These are phyloP conservation scores for Lepidocolaptes lacrymiger DNA, from an alignment of 2,797 vertebrate species.

Conservation along the genomic window DNA sequence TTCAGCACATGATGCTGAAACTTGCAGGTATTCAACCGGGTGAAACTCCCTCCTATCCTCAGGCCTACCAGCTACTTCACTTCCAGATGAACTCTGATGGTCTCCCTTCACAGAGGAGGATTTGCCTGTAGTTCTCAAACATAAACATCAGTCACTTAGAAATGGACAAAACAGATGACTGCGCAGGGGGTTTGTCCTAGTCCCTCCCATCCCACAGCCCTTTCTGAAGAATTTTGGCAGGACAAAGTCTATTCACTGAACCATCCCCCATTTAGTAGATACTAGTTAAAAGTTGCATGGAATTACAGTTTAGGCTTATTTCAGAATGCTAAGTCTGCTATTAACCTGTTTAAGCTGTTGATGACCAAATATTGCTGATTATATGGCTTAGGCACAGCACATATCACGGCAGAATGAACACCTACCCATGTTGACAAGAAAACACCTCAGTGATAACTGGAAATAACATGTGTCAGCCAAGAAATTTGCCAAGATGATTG, in stretches of 20 bases:
- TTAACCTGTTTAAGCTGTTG: background rate
- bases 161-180: background rate
- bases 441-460: background rate
- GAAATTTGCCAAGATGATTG: background rate
- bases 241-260: background rate
- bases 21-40: background rate
- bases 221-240: background rate
- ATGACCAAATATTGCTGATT: background rate
- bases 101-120: background rate
- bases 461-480: background rate
- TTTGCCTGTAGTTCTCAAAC: background rate
- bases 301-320: background rate
- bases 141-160: background rate
- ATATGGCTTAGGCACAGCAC: background rate
- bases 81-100: background rate
- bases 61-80: background rate
- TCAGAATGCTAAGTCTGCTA: background rate
- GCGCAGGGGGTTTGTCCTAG: background rate
- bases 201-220: accelerated
- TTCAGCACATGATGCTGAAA: background rate
- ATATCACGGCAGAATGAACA: background rate
- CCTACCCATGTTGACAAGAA: background rate
- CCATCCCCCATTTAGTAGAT: background rate
- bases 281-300: background rate
- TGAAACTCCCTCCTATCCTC: background rate